Conservation (phyloP, 2,888 invertebrate genomes). For the Liopterus haemorrhoidalis region DNA sequence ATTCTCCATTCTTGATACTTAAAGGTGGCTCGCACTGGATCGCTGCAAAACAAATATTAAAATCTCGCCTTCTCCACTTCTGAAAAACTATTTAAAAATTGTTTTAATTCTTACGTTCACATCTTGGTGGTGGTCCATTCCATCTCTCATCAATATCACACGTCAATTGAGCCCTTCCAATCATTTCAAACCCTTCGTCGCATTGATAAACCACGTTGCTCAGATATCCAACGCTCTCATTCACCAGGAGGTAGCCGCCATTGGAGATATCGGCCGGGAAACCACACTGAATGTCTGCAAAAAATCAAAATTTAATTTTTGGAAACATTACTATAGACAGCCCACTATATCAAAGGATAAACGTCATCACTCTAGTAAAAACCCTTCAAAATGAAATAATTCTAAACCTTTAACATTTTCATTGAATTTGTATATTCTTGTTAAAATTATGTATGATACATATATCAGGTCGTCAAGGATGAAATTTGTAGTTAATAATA, state of each 20-base stretch:
- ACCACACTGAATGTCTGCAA: constrained; percentile 80
- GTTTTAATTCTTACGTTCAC: constrained; percentile 59
- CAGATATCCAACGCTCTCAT: constrained; percentile 80
- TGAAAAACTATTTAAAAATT: background rate
- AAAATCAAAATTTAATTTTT: constrained; percentile 12
- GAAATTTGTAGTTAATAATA: too few relatives aligned
- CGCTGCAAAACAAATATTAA: constrained; percentile 46
- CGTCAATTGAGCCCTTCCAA: constrained; percentile 72
- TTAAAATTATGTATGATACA: too few relatives aligned
- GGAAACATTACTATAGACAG: background rate
- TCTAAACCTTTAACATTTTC: background rate
- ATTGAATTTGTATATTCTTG: background rate
- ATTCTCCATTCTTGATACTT: constrained; percentile 57
- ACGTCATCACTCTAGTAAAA: constrained; percentile 6
- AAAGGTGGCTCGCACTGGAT: constrained; percentile 67
- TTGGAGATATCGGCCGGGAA: constrained; percentile 79
- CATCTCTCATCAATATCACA: constrained; percentile 90
- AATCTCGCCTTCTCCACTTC: constrained; percentile 5
- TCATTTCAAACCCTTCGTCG: constrained; percentile 77
- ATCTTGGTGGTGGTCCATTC: constrained; percentile 88
- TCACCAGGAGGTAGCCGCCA: constrained; percentile 73
- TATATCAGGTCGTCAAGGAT: too few relatives aligned
- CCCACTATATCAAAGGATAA: background rate
- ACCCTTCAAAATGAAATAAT: background rate
- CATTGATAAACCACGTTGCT: constrained; percentile 82